phyloP scores from a whole-genome alignment of 2,797 vertebrate species.

The Acanthis flammea region DNA sequence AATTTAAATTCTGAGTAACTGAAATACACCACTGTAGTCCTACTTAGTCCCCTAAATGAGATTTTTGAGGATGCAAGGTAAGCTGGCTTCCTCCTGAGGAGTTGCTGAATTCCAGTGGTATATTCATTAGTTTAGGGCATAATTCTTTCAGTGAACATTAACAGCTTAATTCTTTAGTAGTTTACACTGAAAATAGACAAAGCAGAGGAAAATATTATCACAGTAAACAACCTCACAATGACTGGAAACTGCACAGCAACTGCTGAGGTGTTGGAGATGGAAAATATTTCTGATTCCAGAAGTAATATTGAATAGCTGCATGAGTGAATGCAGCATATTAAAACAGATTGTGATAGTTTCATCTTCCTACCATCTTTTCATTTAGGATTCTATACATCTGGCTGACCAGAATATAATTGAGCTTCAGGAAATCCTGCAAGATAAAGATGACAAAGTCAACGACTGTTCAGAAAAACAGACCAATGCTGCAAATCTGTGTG shows the following conservation, averaged over 20 bases:
- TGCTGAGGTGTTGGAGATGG: background rate
- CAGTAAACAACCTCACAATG: background rate
- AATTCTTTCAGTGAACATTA: background rate
- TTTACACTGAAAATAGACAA: background rate
- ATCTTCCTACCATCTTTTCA: background rate
- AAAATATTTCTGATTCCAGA: background rate
- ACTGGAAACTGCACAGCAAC: background rate
- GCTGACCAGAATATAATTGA: slow-evolving; percentile 78
- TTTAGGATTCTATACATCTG: slow-evolving; percentile 86
- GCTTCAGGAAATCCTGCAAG: slow-evolving; percentile 81
- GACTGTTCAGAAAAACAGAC: slow-evolving; percentile 50
- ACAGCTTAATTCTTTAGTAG: background rate
- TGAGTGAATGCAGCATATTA: background rate
- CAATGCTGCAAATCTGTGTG: slow-evolving; percentile 76
- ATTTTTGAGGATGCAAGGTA: background rate
- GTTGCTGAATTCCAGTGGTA: background rate
- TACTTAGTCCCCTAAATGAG: background rate
- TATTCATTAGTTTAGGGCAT: background rate
- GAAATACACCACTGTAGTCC: background rate
- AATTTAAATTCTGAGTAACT: background rate
- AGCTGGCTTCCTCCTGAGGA: background rate
- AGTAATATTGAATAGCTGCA: background rate
- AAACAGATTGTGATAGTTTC: background rate
- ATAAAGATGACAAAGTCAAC: slow-evolving; percentile 71
- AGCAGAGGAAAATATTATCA: background rate